Evolutionary conservation across 64 coral and sea anemone species (phyloP), one percentile per base, ranked within the genome.

Genomic region (Astreopora myriophthalma): DNA sequence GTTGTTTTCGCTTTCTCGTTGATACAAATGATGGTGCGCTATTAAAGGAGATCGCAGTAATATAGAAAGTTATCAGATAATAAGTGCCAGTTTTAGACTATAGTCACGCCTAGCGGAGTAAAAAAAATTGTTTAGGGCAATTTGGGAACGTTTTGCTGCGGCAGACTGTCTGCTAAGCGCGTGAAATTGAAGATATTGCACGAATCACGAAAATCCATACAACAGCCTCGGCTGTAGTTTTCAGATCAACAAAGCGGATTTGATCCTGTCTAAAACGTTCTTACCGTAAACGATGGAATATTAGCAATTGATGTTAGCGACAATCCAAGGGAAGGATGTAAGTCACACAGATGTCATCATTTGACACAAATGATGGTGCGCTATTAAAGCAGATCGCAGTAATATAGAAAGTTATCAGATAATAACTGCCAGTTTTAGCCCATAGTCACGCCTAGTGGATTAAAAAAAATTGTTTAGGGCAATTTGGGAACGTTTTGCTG

Each of bases 321-420:
- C n/a, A n/a, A n/a, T n/a, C n/a, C n/a, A n/a, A n/a, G n/a, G n/a
- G n/a, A n/a, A n/a, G n/a, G n/a, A n/a, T n/a, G n/a, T n/a, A n/a
- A n/a, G n/a, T n/a, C n/a, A n/a, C n/a, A n/a, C n/a, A n/a, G n/a
- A n/a, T n/a, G n/a, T n/a, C n/a, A n/a, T n/a, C n/a, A n/a, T n/a
- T n/a, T n/a, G 40, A 76, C 39, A 76, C 73, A 48, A 76, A 76
- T 6, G 38, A 20, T 13, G 39, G 9, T 38, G 27, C 76, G 28
- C 76, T 58, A 58, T 60, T 80, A 24, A 27, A 27, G 28, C 32
- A 32, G 26, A 62, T 24, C n/a, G 29, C 51, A 30, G 39, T 51
- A 60, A 80, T 33, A 80, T 24, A 30, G 55, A 26, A n/a, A 61
- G 22, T 80, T 80, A 80, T 80, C 30, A 57, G 79, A 83, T 65